Evolutionary conservation across 2,797 vertebrate species (phyloP), one percentile per base, ranked within the genome.

Genomic region (Anolis apletophallus): DNA sequence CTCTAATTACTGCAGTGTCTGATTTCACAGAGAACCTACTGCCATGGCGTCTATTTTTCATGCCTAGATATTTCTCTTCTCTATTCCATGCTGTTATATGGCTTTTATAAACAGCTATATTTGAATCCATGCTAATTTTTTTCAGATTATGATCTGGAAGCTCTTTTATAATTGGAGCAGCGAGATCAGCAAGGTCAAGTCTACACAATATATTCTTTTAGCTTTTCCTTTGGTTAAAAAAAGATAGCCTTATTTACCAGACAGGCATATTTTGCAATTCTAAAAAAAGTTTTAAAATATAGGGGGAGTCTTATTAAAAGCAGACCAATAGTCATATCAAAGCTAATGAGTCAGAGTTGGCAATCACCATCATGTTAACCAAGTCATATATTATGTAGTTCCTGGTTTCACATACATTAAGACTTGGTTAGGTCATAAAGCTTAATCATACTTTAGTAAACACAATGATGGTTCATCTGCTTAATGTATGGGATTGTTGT

Each of bases 1-100:
- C 4, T 89, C 12, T 91, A 86, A 92, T 93, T 90, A 91, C 71
- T 87, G 88, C 21, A 57, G 16, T 73, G 69, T 68, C 67, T 93
- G 29, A 1, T 12, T 84, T 78, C 78, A 86, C n/a, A 36, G 52
- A 87, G 64, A 83, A 91, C 88, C 87, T 83, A 74, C 0, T 75
- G 88, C 23, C 40, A 77, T 17, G 36, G 75, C 13, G 54, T 5
- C 85, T 54, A 83, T 88, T 85, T 88, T 2, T 34, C 3, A 34
- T 85, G 86, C 80, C 8, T 85, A 89, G 78, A 68, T 55, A 81
- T 68, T 75, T 83, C 17, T 69, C 76, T 8, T 29, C 64, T 85
- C 89, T 81, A 46, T 6, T 64, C 36, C 79, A 71, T 73, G 21
- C n/a, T 80, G 8, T 71, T 81, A 1, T 1, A 82, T 80, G 1